Evolutionary conservation across 2,113 vertebrate species (phyloP).

Genomic region (Ageneiosus marmoratus): DNA sequence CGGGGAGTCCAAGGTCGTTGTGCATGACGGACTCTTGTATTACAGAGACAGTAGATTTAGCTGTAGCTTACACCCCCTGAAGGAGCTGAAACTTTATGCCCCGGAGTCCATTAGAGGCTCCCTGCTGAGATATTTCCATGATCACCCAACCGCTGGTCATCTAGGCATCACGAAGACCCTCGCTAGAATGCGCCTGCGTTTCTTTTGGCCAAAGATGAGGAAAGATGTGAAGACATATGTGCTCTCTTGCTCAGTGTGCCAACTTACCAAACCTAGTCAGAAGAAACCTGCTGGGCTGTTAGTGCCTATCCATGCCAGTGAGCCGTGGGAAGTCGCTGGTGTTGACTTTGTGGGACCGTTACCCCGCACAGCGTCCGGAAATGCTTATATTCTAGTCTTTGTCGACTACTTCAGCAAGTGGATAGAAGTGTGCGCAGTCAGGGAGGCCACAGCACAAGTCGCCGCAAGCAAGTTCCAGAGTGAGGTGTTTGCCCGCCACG

Average conservation of each 20-base stretch:
- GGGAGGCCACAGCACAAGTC: background rate
- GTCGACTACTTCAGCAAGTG: constrained; percentile 26
- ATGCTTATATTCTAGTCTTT: background rate
- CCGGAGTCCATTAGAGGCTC: no score
- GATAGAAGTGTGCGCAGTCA: background rate
- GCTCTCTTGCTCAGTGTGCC: background rate
- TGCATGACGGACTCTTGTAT: no score
- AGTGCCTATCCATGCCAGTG: background rate
- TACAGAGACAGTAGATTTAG: no score
- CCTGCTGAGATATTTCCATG: constrained; percentile 2
- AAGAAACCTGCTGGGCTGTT: background rate
- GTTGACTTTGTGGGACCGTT: background rate
- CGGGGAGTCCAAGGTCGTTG: no score
- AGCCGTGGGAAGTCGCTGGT: constrained; percentile 1
- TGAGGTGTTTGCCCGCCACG: no score
- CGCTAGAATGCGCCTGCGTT: background rate
- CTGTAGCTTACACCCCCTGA: no score
- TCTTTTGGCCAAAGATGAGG: background rate
- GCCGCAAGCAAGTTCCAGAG: no score
- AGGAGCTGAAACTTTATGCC: no score
- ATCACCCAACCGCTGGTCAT: background rate
- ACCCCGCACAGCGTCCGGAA: background rate
- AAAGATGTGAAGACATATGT: background rate
- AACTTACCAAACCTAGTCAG: background rate
- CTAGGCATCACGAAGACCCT: background rate